Evolutionary conservation across 2,888 invertebrate genomes (phyloP).

Genomic region (Melanchra persicariae): DNA sequence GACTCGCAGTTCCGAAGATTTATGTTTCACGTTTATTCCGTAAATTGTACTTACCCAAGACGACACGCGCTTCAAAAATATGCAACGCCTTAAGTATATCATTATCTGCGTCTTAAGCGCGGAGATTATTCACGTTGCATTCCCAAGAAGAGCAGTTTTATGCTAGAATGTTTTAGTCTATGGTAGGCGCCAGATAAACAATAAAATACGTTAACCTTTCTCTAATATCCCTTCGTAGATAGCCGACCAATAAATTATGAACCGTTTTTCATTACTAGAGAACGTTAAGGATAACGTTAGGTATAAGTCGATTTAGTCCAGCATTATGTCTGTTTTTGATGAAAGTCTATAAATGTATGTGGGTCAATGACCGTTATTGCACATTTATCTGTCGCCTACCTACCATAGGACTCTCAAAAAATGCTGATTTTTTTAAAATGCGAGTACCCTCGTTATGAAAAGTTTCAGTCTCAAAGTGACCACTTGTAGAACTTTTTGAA

Average conservation of each 20-base stretch:
- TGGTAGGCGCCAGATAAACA: no score
- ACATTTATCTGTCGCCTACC: no score
- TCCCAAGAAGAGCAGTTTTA: slow-evolving; percentile 19
- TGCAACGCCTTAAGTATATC: slow-evolving; percentile 30
- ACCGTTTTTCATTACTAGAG: no score
- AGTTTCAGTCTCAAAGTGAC: slow-evolving; percentile 47
- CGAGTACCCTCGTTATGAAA: slow-evolving; percentile 29
- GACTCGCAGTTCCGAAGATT: slow-evolving; percentile 37
- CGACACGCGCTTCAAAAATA: slow-evolving; percentile 39
- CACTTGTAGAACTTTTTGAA: slow-evolving; percentile 55
- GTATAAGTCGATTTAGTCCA: no score
- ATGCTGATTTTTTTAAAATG: slow-evolving; percentile 35
- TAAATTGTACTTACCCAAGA: slow-evolving; percentile 40
- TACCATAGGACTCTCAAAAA: slow-evolving; percentile 32
- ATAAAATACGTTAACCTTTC: no score
- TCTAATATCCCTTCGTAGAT: no score
- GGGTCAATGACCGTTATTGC: no score
- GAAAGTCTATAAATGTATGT: no score
- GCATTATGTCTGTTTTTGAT: no score
- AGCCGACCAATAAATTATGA: no score
- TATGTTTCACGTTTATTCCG: slow-evolving; percentile 36
- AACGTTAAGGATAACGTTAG: no score
- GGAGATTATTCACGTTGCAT: slow-evolving; percentile 37
- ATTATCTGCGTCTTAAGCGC: slow-evolving; percentile 33
- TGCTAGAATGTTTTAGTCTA: slow-evolving; percentile 11